Conservation (phyloP, 1,140 invertebrate species). For the Cherax destructor region DNA sequence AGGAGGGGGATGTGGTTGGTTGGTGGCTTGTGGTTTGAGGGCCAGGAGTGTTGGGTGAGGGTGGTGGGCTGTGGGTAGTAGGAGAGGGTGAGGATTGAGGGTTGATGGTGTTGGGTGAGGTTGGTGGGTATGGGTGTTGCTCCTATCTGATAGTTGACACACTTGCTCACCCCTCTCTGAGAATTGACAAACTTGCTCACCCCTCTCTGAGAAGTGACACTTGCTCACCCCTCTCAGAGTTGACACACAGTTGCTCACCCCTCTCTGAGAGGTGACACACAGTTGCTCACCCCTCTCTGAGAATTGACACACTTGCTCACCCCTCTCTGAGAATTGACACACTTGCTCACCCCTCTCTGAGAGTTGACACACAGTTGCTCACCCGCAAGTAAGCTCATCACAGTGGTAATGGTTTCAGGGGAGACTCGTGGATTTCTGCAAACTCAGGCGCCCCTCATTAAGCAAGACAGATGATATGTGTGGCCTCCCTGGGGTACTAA, state of each 20-base stretch:
- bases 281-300: constrained; percentile 28
- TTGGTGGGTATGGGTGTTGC: too few relatives aligned
- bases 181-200: constrained; percentile 37
- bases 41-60: too few relatives aligned
- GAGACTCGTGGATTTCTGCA: constrained; percentile 47
- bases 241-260: constrained; percentile 4
- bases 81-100: too few relatives aligned
- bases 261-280: constrained; percentile 17
- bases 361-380: constrained; percentile 35
- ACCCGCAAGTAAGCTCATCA: constrained; percentile 48
- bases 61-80: too few relatives aligned
- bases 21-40: too few relatives aligned
- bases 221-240: not conserved
- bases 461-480: constrained; percentile 56
- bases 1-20: too few relatives aligned
- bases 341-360: not conserved
- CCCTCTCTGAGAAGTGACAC: constrained; percentile 19
- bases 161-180: not conserved
- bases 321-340: constrained; percentile 24
- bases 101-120: too few relatives aligned
- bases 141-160: too few relatives aligned
- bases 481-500: constrained; percentile 5
- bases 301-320: constrained; percentile 5
- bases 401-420: constrained; percentile 42
- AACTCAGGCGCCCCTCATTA: constrained; percentile 56